Conservation (phyloP, 2,888 invertebrate genomes). For the Sarcophaga subvicina region DNA sequence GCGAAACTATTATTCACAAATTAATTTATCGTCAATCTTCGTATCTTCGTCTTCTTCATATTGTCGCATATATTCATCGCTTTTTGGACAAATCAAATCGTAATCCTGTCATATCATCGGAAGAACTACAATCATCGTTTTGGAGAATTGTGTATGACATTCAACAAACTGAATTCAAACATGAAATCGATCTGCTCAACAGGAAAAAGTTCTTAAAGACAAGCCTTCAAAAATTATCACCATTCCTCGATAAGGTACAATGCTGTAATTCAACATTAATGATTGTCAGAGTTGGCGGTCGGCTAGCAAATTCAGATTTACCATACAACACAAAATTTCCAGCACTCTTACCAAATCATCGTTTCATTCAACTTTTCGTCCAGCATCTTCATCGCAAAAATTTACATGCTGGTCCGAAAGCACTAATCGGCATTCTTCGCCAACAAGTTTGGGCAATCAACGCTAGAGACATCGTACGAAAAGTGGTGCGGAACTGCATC, state of each 20-base stretch:
- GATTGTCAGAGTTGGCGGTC: slow-evolving; percentile 73
- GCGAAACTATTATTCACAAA: slow-evolving; percentile 1
- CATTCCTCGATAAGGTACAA: neutral
- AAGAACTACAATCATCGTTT: neutral
- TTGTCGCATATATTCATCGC: slow-evolving; percentile 25
- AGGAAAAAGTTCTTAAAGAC: neutral
- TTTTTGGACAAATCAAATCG: slow-evolving; percentile 8
- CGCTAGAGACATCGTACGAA: slow-evolving; percentile 36
- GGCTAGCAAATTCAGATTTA: slow-evolving; percentile 58
- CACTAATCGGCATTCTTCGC: slow-evolving; percentile 58
- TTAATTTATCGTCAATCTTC: slow-evolving; percentile 3
- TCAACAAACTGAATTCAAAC: neutral
- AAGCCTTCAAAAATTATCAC: slow-evolving; percentile 8
- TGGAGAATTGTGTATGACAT: neutral
- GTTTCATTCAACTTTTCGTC: slow-evolving; percentile 12
- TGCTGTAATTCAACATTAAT: neutral
- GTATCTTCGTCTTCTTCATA: slow-evolving; percentile 17
- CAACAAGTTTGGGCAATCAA: slow-evolving; percentile 53
- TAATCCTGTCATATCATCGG: neutral
- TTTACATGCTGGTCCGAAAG: slow-evolving; percentile 45
- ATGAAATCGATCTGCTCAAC: neutral
- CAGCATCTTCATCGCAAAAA: slow-evolving; percentile 23
- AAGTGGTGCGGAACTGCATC: slow-evolving; percentile 51
- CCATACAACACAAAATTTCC: slow-evolving; percentile 71
- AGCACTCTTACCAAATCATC: neutral